Evolutionary conservation across 2,888 invertebrate species (phyloP), one percentile per base, ranked within the genome.

Genomic region (Eurois occulta): DNA sequence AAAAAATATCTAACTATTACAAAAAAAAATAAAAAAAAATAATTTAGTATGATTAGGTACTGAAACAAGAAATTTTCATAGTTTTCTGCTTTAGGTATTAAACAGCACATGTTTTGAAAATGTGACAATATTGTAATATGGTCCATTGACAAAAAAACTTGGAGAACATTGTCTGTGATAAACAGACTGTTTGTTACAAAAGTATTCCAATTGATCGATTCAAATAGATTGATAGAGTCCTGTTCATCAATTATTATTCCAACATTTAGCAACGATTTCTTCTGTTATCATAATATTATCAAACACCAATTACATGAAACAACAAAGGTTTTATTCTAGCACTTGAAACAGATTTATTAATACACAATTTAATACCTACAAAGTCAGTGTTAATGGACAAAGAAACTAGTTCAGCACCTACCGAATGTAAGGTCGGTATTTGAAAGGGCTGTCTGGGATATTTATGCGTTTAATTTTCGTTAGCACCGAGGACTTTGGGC

Each of bases 361-460:
- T 62, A 75, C 74, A 75, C 67, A 70, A 79, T 85, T 83, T 71
- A 88, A 86, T 87, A 88, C 83, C 73, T 83, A 88, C 74, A 82
- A 80, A 88, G 84, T 86, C 84, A 86, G 83, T 88, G 85, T 86
- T 87, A 87, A 80, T 72, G 64, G 90, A 93, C 93, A 94, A 94
- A 93, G 92, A 93, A 94, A 93, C 94, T 91, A 91, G 94, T 92
- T 90, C 76, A 80, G 76, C 74, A 74, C 73, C 77, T 79, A 84
- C 90, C 91, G 89, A 88, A 90, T 85, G 89, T 95, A 94, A 95
- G 94, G 94, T 94, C 94, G 95, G 93, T 93, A 95, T 96, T 96
- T 95, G 96, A 96, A 96, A 96, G 96, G 95, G 94, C 94, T 92
- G 91, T 86, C 91, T 78, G 70, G 86, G 87, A 91, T 92, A 91